Percentiles rank a stretch among this genome's conserved stretches.
Evolutionary conservation across 2,888 invertebrate genomes (phyloP).

Genomic region (Tineola bisselliella): DNA sequence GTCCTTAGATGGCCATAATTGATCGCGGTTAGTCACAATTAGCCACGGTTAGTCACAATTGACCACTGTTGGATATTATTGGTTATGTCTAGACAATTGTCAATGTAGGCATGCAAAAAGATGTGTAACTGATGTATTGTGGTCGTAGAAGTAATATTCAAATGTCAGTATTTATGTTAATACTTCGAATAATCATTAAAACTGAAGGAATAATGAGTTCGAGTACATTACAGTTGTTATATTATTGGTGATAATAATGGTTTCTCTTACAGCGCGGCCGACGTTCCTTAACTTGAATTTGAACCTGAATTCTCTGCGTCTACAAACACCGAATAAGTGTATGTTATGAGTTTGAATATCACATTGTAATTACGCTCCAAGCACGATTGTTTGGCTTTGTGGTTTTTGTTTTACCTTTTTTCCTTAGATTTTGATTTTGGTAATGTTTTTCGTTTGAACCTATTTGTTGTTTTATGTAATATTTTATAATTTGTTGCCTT

Average conservation of each 20-base stretch:
- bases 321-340: constrained; percentile 90
- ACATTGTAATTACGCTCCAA: not conserved
- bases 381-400: constrained; percentile 12
- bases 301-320: constrained; percentile 91
- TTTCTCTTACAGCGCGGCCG: constrained; percentile 90
- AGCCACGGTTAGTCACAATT: too few species aligned
- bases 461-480: too few species aligned
- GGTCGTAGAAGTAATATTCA: too few species aligned
- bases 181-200: constrained; percentile 21
- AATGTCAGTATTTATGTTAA: too few species aligned
- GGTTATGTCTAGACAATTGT: too few species aligned
- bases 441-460: too few species aligned
- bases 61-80: not conserved
- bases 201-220: constrained; percentile 30
- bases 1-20: too few species aligned
- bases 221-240: not conserved
- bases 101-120: too few species aligned
- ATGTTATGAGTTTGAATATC: constrained; percentile 63
- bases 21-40: too few species aligned
- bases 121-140: too few species aligned
- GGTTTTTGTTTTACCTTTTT: constrained; percentile 5
- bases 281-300: constrained; percentile 98
- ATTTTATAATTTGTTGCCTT: too few species aligned
- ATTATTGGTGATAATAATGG: constrained; percentile 16
- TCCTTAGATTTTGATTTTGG: too few species aligned